Evolutionary conservation across 2,113 vertebrate genomes (phyloP).

Genomic region (Megatriorchis doriae): DNA sequence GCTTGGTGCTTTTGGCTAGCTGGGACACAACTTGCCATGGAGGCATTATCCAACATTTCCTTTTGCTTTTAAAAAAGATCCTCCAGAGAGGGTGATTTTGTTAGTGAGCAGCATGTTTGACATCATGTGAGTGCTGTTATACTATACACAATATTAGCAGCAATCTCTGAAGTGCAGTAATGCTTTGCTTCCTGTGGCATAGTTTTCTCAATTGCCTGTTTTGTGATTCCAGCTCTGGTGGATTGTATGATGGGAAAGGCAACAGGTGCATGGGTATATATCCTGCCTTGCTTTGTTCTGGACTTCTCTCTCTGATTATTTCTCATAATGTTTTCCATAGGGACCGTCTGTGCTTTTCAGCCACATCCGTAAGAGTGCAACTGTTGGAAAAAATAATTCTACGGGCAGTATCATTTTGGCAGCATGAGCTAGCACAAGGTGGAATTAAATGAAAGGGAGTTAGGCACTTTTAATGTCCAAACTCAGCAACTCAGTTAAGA

Average conservation of each 20-base stretch:
- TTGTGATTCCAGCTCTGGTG: background rate
- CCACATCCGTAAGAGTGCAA: background rate
- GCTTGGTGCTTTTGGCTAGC: background rate
- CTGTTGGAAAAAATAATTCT: background rate
- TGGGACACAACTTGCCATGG: background rate
- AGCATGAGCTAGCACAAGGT: background rate
- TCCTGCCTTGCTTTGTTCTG: background rate
- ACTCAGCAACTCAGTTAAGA: background rate
- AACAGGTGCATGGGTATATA: background rate
- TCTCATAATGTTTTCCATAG: background rate
- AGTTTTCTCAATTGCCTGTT: background rate
- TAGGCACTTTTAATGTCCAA: background rate
- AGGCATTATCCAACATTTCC: background rate
- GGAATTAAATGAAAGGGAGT: background rate
- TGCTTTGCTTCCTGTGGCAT: background rate
- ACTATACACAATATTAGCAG: background rate
- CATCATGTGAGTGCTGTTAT: background rate
- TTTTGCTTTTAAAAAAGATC: background rate
- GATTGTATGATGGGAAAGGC: background rate
- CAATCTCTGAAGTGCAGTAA: background rate
- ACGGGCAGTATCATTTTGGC: background rate
- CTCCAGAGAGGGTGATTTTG: background rate
- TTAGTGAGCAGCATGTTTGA: background rate
- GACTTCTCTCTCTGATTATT: background rate
- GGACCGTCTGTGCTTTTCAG: background rate